Base-by-base conservation (phyloP, 1,140 invertebrate genomes). In the Tetragonula clypearis region DNA sequence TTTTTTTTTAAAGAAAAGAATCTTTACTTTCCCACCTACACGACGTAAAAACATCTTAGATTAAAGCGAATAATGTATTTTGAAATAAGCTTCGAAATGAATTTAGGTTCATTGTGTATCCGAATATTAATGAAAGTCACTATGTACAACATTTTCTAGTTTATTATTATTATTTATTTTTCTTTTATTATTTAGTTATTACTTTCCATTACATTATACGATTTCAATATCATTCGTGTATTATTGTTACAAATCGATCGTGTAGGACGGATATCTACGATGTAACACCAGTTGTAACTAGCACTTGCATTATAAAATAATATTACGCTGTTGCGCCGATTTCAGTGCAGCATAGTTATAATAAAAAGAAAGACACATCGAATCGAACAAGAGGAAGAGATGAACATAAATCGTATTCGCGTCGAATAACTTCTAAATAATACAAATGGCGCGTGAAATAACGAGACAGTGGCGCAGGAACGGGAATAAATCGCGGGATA, bases 381-480 rank as follows among this genome's bases (percentile, higher is more conserved):
- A 6, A 53, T 72, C 19, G 17, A 72, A 53, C 26, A 15, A 23
- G 14, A 9, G 15, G 2, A 55, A 8, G 14, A 26, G 41, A 9
- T 14, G 56, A 17, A 60, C 21, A 23, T 60, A 60, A 76, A 76
- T 76, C 74, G 30, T 30, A 23, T 49, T 49, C 26, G 21, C 53
- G 55, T 9, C 12, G 74, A 58, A 60, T 76, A 76, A 76, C 30
- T 60, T 76, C 19, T 35, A 56, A 60, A 76, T 76, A 76, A 76
- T 60, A 60, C 56, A 60, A 76, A 76, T 60, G 74, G 30, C 56
- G 74, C 74, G 30, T 76, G 74, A 30, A 76, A 60, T 76, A 76
- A 76, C 74, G 74, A 76, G 74, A 76, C 56, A 76, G 74, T n/a
- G 69, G 56, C 1, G 56, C 14, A 26, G n/a, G 21, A 21, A 26